Evolutionary conservation across 1,140 invertebrate genomes (phyloP).

Genomic region (Drosophila persimilis): DNA sequence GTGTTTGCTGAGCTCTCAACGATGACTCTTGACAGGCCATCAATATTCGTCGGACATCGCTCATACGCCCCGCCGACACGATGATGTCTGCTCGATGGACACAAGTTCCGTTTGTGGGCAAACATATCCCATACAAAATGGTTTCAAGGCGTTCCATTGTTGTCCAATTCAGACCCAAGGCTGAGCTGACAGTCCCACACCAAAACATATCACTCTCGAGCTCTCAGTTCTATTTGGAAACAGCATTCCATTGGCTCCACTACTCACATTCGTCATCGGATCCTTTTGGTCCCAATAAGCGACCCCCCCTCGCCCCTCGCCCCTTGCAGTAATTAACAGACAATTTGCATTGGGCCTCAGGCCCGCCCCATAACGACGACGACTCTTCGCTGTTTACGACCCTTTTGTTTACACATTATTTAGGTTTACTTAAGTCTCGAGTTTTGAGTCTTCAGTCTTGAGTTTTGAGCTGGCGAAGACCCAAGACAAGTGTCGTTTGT

Average conservation of each 20-base stretch:
- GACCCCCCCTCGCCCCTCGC: background rate
- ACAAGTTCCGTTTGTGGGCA: slow-evolving; percentile 15
- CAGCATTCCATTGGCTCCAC: slow-evolving; percentile 6
- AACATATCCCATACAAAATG: background rate
- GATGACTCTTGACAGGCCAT: slow-evolving; percentile 61
- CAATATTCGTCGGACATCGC: slow-evolving; percentile 46
- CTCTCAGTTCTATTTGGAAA: slow-evolving; percentile 3
- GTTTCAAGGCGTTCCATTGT: background rate
- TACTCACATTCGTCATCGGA: slow-evolving; percentile 61
- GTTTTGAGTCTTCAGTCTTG: slow-evolving; percentile 25
- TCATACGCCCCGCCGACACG: slow-evolving; percentile 43
- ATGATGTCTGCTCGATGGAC: slow-evolving; percentile 20
- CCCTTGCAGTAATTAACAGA: slow-evolving; percentile 54
- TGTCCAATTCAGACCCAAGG: slow-evolving; percentile 1
- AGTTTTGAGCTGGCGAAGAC: slow-evolving; percentile 12
- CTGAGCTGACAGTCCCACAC: background rate
- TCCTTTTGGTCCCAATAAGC: slow-evolving; percentile 39
- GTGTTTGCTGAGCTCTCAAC: slow-evolving; percentile 54
- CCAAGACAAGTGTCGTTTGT: slow-evolving; percentile 3
- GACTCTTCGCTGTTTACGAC: background rate
- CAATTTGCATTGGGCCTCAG: slow-evolving; percentile 58
- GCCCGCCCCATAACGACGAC: slow-evolving; percentile 10
- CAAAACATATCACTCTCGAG: too few relatives aligned
- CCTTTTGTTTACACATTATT: slow-evolving; percentile 41
- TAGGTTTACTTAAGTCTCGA: slow-evolving; percentile 25